phyloP scores from a whole-genome alignment of 2,113 vertebrate genomes.

The Rafetus swinhoei region DNA sequence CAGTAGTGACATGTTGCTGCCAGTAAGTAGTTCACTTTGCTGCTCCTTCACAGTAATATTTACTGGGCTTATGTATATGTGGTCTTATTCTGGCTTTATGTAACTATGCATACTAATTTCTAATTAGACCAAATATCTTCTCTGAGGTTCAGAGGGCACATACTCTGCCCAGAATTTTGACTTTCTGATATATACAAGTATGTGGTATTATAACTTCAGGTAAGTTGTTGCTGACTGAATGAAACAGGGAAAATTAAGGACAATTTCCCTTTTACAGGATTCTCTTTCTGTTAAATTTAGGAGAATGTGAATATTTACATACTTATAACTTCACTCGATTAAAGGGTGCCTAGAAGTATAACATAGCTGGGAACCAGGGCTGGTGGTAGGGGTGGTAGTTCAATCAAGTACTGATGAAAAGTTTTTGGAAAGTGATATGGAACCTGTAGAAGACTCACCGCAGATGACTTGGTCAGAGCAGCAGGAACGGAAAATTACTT shows the following conservation, averaged over 20 bases:
- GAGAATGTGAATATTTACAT: not conserved
- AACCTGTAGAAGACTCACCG: not conserved
- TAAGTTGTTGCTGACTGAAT: not conserved
- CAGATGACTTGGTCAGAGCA: not conserved
- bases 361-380: not conserved
- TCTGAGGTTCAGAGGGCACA: not conserved
- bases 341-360: not conserved
- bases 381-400: not conserved
- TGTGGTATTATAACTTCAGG: not conserved
- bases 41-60: not conserved
- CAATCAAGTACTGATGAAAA: not conserved
- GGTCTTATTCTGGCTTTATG: not conserved
- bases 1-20: not conserved
- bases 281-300: not conserved
- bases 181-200: not conserved
- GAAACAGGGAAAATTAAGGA: slow-evolving; percentile 9
- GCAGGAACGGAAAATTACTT: not conserved
- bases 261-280: not conserved
- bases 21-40: not conserved
- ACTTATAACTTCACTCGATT: not conserved
- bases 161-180: not conserved
- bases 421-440: not conserved
- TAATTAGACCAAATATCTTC: fast-evolving
- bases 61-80: not conserved
- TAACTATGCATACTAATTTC: not conserved